Conservation (phyloP, 2,113 vertebrate species). For the Tychaedon coryphoeus region DNA sequence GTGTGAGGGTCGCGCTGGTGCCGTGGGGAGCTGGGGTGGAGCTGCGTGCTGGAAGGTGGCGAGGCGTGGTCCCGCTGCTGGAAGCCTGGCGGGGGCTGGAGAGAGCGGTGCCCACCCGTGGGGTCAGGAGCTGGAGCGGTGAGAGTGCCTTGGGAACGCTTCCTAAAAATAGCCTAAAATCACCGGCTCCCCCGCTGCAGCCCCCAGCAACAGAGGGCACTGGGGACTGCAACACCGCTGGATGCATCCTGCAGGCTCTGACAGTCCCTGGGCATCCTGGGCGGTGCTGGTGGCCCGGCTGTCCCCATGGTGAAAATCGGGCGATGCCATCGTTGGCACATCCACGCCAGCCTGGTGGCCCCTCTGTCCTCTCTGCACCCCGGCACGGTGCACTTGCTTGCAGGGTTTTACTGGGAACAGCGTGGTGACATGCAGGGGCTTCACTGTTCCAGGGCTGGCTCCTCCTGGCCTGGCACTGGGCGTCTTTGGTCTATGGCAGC, state of each 20-base stretch:
- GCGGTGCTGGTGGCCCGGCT: background rate
- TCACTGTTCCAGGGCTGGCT: slow-evolving; percentile 32
- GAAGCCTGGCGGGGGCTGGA: background rate
- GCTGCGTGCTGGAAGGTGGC: background rate
- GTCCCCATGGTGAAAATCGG: accelerated
- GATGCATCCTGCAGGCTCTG: background rate
- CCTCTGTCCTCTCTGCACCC: background rate
- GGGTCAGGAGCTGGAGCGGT: background rate
- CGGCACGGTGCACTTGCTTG: background rate
- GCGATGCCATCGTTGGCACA: background rate
- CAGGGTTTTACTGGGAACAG: background rate
- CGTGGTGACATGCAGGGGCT: background rate
- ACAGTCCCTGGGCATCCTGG: background rate
- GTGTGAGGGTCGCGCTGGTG: background rate
- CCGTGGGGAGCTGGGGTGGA: background rate
- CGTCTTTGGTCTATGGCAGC: slow-evolving; percentile 48
- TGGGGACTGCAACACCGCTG: background rate
- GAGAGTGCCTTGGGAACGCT: background rate
- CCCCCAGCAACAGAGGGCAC: background rate
- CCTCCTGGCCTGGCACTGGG: background rate
- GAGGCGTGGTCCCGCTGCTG: background rate
- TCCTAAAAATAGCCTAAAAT: background rate
- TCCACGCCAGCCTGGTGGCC: background rate
- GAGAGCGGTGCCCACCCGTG: accelerated
- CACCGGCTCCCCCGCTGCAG: background rate